These are phyloP conservation scores for Pithys albifrons DNA, from an alignment of 2,113 vertebrate species.

Conservation along the genomic window DNA sequence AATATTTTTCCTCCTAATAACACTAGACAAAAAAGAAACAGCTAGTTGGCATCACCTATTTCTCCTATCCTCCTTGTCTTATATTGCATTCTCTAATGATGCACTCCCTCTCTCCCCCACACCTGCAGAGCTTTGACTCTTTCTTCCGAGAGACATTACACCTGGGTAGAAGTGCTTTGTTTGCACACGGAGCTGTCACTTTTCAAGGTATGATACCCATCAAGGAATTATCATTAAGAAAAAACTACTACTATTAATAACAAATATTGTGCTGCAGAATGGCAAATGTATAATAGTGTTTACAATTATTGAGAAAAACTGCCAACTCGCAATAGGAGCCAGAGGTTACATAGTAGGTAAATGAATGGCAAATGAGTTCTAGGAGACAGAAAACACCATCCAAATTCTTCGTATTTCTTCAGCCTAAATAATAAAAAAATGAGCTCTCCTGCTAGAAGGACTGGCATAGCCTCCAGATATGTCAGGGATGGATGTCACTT, in stretches of 20 bases:
- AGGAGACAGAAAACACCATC: not conserved
- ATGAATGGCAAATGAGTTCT: not conserved
- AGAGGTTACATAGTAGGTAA: not conserved
- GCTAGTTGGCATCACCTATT: not conserved
- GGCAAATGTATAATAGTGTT: not conserved
- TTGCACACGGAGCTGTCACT: not conserved
- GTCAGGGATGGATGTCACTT: not conserved
- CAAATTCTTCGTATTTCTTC: not conserved
- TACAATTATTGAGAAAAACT: not conserved
- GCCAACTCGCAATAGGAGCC: not conserved
- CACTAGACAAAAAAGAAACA: not conserved
- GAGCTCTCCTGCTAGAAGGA: not conserved
- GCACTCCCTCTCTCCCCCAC: not conserved
- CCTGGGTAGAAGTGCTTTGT: not conserved
- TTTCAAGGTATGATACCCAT: not conserved
- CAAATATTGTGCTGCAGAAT: not conserved
- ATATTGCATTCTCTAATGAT: not conserved
- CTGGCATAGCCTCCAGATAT: not conserved
- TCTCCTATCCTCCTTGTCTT: not conserved
- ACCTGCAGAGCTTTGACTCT: not conserved
- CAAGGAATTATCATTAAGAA: not conserved
- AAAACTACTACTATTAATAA: slow-evolving; percentile 1
- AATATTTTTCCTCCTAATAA: not conserved
- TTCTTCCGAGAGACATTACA: not conserved
- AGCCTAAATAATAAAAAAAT: not conserved